Evolutionary conservation across 1,140 invertebrate genomes (phyloP), one percentile per base, ranked within the genome.

Genomic region (Cyphomyrmex costatus): DNA sequence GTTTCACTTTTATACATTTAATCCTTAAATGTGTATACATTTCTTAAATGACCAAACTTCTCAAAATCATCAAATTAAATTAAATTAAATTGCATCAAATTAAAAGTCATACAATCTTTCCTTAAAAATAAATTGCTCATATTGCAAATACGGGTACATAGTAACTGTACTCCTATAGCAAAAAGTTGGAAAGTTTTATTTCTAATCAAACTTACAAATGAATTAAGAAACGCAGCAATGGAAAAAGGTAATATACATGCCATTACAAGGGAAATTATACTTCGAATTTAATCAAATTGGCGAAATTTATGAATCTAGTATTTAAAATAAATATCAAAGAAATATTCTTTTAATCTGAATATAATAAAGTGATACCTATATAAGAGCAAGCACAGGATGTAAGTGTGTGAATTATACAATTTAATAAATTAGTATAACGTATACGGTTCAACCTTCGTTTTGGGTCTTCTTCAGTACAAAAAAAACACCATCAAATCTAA

Each of bases 271-370:
- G 0, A 27, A 73, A 73, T 19, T 16, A 51, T 16, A 51, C n/a
- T 53, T 71, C 8, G 46, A 24, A 30, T 19, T 19, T 19, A 16
- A 33, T 16, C 30, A 6, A 27, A 12, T 46, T 71, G n/a, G 7
- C 21, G 14, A 71, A 51, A 51, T 51, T 71, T 46, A 46, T 68
- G 12, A 46, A 51, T 7, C 1, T 49, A 71, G 12, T 71, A 51
- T 8, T n/a, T 36, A 36, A 36, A 42, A 65, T 65, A 3, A n/a
- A 21, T 33, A 65, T 12, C 2, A 56, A 36, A 36, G 12, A 4
- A 65, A 65, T 12, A 65, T 49, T 70, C 14, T 49, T 27, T 70
- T 70, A 27, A 42, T n/a, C n/a, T n/a, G n/a, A n/a, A n/a, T n/a
- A n/a, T n/a, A n/a, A n/a, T n/a, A n/a, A n/a, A n/a, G n/a, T n/a